A percentile compares a stretch with the other conserved stretches of the same genome.
Conservation (phyloP, 1,140 invertebrate genomes). For the Drosophila sucinea region DNA sequence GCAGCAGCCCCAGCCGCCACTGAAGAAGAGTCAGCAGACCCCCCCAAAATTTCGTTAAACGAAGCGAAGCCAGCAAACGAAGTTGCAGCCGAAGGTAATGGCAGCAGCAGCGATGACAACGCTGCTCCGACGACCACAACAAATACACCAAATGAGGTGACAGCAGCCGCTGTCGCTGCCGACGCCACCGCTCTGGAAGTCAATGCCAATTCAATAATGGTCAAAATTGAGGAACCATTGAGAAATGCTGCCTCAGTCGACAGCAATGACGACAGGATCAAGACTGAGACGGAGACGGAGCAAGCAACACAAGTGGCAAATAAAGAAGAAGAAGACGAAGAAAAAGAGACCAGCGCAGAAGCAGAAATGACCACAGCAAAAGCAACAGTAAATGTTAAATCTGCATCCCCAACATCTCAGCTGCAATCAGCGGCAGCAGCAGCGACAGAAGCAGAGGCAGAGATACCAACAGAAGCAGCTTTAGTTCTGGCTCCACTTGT, state of each 20-base stretch:
- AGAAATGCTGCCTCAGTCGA: constrained; percentile 32
- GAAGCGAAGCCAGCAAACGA: constrained; percentile 13
- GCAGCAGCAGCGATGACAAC: constrained; percentile 25
- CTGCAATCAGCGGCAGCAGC: constrained; percentile 18
- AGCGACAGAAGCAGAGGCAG: constrained; percentile 9
- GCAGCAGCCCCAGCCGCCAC: constrained; percentile 14
- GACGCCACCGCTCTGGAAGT: background rate
- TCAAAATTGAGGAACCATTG: constrained; percentile 34
- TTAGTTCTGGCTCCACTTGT: constrained; percentile 54
- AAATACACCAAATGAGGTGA: constrained; percentile 19
- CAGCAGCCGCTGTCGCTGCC: background rate
- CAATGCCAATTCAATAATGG: constrained; percentile 21
- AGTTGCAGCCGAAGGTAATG: constrained; percentile 21
- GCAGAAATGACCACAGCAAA: constrained; percentile 12
- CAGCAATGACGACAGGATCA: constrained; percentile 46
- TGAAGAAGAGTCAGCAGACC: constrained; percentile 1
- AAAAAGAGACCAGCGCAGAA: background rate
- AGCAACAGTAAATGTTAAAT: constrained; percentile 13
- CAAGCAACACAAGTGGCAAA: constrained; percentile 31
- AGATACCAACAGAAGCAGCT: constrained; percentile 25
- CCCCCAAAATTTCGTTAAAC: constrained; percentile 1
- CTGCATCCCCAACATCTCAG: constrained; percentile 5
- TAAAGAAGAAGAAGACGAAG: constrained; percentile 4
- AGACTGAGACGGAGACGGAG: constrained; percentile 54
- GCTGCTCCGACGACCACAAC: constrained; percentile 24